Evolutionary conservation across 2,797 vertebrate genomes (phyloP).

Genomic region (Cossypha dichroa): DNA sequence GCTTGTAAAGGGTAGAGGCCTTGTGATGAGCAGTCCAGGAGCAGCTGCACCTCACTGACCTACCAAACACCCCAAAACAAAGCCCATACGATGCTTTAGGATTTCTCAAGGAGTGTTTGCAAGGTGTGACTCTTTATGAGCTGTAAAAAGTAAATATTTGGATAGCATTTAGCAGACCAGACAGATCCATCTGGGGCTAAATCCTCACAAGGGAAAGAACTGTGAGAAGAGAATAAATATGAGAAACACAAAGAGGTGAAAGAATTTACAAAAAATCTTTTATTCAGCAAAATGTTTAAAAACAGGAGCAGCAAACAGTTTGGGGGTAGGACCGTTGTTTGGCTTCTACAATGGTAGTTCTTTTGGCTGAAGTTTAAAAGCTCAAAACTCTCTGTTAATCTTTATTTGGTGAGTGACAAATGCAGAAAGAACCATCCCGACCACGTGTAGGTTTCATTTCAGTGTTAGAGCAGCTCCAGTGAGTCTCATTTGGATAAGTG

Average conservation of each 20-base stretch:
- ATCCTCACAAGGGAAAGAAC: background rate
- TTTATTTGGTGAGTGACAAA: background rate
- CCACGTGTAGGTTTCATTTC: background rate
- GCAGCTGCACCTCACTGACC: background rate
- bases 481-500: background rate
- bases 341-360: background rate
- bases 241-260: background rate
- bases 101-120: background rate
- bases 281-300: background rate
- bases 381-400: background rate
- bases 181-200: background rate
- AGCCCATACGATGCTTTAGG: background rate
- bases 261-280: background rate
- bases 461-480: background rate
- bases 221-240: background rate
- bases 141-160: background rate
- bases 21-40: accelerated
- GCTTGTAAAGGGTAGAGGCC: background rate
- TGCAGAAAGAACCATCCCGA: background rate
- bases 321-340: background rate
- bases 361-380: background rate
- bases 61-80: background rate
- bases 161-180: background rate
- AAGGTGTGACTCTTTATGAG: background rate
- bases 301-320: background rate